Evolutionary conservation across 2,797 vertebrate genomes (phyloP).

Genomic region (Neoniphon sammara): DNA sequence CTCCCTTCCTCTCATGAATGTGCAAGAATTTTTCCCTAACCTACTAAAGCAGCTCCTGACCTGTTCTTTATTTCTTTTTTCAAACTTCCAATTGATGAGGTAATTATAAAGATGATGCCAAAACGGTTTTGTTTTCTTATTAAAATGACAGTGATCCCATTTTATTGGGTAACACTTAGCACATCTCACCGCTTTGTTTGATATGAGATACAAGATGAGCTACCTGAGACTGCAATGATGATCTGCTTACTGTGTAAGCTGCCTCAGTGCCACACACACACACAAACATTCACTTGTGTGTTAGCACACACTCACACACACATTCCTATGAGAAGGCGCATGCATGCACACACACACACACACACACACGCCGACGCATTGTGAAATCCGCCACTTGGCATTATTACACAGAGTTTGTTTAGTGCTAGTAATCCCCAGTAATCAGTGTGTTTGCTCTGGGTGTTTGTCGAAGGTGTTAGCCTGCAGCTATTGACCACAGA

Average conservation of each 20-base stretch:
- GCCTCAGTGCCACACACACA: constrained; percentile 7
- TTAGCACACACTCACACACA: constrained; percentile 11
- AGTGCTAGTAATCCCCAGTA: constrained; percentile 72
- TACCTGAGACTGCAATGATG: constrained; percentile 12
- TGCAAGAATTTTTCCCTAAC: constrained; percentile 13
- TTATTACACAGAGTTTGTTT: constrained; percentile 67
- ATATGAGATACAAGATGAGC: constrained; percentile 27
- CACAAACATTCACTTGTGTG: background rate
- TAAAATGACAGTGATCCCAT: constrained; percentile 10
- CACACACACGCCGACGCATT: background rate
- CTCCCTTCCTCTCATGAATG: constrained; percentile 47
- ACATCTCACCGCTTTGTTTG: constrained; percentile 49
- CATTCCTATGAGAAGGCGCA: too few species aligned
- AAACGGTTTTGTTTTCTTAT: constrained; percentile 4
- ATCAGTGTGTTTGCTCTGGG: constrained; percentile 77
- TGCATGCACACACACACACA: background rate
- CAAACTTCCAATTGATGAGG: background rate
- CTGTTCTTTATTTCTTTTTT: background rate
- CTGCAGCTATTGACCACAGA: constrained; percentile 14
- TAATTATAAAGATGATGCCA: background rate
- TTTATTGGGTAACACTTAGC: constrained; percentile 22
- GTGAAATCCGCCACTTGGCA: constrained; percentile 36
- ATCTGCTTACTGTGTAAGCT: background rate
- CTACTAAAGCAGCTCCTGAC: background rate
- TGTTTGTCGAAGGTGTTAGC: constrained; percentile 82